Conservation (phyloP, 2,888 invertebrate species). For the Oligia latruncula region DNA sequence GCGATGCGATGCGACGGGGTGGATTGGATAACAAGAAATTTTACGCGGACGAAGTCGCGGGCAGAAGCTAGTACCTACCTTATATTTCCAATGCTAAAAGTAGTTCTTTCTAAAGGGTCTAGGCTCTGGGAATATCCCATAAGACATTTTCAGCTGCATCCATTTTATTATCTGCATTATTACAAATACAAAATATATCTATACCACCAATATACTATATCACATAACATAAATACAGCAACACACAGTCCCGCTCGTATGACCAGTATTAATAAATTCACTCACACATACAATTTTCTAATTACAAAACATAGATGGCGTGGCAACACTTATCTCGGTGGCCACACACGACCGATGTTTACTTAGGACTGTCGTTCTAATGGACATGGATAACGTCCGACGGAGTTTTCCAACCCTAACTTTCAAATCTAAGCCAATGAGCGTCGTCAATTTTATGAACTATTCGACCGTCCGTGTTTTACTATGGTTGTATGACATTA, state of each 20-base stretch:
- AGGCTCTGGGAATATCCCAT: not conserved
- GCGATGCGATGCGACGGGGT: not conserved
- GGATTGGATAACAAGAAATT: not conserved
- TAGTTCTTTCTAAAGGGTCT: not conserved
- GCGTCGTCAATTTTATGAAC: constrained; percentile 63
- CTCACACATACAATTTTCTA: constrained; percentile 71
- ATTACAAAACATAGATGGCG: constrained; percentile 82
- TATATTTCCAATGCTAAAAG: no score
- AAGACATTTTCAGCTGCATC: not conserved
- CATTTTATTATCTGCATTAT: not conserved
- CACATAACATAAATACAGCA: not conserved
- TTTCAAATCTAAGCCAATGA: constrained; percentile 77
- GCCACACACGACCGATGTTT: constrained; percentile 84
- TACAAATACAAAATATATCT: not conserved
- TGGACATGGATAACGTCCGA: constrained; percentile 83
- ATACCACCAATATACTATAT: constrained; percentile 3
- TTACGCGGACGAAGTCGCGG: not conserved
- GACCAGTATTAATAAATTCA: constrained; percentile 50
- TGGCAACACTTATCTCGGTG: constrained; percentile 84
- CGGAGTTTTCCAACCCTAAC: constrained; percentile 78
- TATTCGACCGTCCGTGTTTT: constrained; percentile 49
- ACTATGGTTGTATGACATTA: constrained; percentile 34
- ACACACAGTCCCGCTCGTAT: constrained; percentile 13
- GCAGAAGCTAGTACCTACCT: not conserved
- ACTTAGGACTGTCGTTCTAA: constrained; percentile 87